These are phyloP conservation scores for Sphaerodactylus townsendi DNA, from an alignment of 2,113 vertebrate genomes.

Conservation along the genomic window DNA sequence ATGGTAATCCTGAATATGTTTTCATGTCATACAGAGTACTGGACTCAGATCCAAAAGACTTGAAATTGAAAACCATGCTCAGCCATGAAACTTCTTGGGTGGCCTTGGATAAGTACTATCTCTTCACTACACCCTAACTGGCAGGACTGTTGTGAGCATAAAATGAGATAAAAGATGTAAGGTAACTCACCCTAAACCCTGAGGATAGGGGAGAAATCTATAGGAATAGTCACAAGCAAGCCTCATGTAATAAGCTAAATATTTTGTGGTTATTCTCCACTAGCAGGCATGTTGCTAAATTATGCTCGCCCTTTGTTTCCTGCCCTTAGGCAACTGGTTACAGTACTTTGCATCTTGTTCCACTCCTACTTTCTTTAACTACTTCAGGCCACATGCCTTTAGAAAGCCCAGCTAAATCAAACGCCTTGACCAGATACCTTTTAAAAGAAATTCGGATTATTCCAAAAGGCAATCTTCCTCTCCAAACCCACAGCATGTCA, in stretches of 20 bases:
- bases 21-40: not conserved
- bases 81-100: constrained; percentile 16
- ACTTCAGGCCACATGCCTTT: not conserved
- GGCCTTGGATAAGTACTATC: constrained; percentile 27
- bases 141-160: not conserved
- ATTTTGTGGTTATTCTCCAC: not conserved
- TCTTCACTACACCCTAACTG: not conserved
- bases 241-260: not conserved
- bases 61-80: not conserved
- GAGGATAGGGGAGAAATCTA: not conserved
- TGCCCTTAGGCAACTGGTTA: not conserved
- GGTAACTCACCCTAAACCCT: not conserved
- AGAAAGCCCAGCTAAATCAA: not conserved
- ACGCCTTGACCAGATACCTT: not conserved
- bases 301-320: not conserved
- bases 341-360: constrained; percentile 1
- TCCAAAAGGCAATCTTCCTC: not conserved
- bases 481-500: not conserved
- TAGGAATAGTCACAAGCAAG: not conserved
- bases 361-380: not conserved
- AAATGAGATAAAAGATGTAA: not conserved
- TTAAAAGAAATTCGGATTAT: not conserved
- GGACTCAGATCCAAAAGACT: constrained; percentile 20
- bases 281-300: not conserved
- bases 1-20: constrained; percentile 2